Evolutionary conservation across 2,888 invertebrate genomes (phyloP).

Genomic region (Thymelicus lineola): DNA sequence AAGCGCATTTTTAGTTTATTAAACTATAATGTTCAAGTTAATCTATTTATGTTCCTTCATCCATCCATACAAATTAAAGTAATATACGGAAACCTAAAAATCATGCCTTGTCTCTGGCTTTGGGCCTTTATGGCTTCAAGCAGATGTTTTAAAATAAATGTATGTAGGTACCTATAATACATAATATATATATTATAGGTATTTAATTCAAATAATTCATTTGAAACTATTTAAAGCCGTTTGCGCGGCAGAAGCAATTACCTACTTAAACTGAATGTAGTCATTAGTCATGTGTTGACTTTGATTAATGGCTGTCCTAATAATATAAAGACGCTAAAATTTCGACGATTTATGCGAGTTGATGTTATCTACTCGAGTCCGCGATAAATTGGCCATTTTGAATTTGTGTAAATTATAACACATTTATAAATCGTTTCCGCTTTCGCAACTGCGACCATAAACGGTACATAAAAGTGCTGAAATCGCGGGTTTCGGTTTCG

Average conservation of each 20-base stretch:
- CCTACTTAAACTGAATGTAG: neutral
- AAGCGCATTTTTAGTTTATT: too few species aligned
- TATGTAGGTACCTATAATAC: too few species aligned
- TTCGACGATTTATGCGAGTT: neutral
- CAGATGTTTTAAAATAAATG: too few species aligned
- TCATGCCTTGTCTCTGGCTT: too few species aligned
- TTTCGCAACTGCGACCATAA: conserved; percentile 32
- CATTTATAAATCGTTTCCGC: conserved; percentile 26
- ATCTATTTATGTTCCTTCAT: too few species aligned
- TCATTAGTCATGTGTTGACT: conserved; percentile 2
- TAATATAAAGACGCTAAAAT: conserved; percentile 4
- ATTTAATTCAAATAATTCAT: too few species aligned
- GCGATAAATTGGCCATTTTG: conserved; percentile 15
- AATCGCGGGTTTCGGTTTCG: conserved; percentile 53
- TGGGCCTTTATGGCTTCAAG: too few species aligned
- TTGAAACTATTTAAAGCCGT: neutral
- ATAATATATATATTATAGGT: too few species aligned
- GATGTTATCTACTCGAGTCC: neutral
- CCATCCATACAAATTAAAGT: too few species aligned
- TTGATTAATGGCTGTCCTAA: neutral
- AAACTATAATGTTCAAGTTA: too few species aligned
- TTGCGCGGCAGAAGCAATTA: neutral
- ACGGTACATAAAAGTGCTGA: conserved; percentile 23
- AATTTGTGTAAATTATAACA: conserved; percentile 16
- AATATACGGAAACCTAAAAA: too few species aligned